Evolutionary conservation across 2,113 vertebrate species (phyloP), one percentile per base, ranked within the genome.

Genomic region (Phoenicopterus ruber): DNA sequence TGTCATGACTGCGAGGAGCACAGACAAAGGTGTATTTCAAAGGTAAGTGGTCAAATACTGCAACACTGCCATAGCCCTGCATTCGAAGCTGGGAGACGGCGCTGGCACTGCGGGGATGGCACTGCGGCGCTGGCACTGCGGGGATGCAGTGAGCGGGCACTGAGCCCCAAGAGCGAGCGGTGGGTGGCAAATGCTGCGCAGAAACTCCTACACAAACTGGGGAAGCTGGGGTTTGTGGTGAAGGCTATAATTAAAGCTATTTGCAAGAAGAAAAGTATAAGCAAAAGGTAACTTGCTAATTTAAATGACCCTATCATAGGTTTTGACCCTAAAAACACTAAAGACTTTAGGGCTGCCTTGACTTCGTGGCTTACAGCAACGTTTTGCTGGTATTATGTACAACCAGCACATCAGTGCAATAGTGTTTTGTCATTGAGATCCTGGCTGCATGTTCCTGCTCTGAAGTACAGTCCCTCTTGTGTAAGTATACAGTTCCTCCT

Each of bases 251-350:
- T 93, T 85, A 90, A 67, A 93, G 57, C 21, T 85, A 67, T 82
- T 89, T 38, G 31, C 58, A 74, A 90, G 42, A 91, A 57, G 18
- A 76, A 85, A 86, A 52, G 15, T 49, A 67, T 66, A 94, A 94
- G 88, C 46, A 78, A 62, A 93, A 90, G 55, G 52, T 86, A 79
- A 38, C 34, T 22, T 59, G 32, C 90, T 91, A 80, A 87, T 91
- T 95, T 94, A 85, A 93, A 72, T 72, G 49, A 73, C 70, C 15
- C 36, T 63, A 62, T 49, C 31, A 14, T 42, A 31, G 17, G 5
- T 82, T 91, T 89, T 91, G 62, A 59, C 40, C 17, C 52, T 47
- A 34, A 78, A 94, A 57, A 42, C 24, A 7, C 32, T 49, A 25
- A 74, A 59, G 81, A n/a, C 44, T 26, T 71, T 77, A 65, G 34